Base-by-base conservation (phyloP, 1,140 invertebrate species). In the Lucilia cuprina region DNA sequence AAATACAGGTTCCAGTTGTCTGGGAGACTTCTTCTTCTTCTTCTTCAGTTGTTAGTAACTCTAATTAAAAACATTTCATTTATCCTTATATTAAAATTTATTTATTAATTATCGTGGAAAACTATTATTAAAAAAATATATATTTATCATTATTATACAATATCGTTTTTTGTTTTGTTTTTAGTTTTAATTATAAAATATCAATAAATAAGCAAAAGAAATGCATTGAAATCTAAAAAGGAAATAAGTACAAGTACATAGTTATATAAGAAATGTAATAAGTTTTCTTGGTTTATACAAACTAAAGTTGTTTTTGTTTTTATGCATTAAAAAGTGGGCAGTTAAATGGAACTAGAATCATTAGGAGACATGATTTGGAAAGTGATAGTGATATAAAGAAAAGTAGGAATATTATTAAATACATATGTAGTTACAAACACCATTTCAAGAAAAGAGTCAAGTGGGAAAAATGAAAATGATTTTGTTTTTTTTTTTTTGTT, bases 121-220 rank as follows among this genome's bases (percentile, higher is more conserved):
- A 60, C 55, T 60, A 60, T 5, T 30, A n/a, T 65, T 55, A 82
- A 55, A 82, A 34, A 13, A 13, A 74, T 75, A 74, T 83, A 34
- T 74, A 74, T 49, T 30, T 74, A 74, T 49, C 14, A 30, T 82
- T 74, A 74, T 49, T 30, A 30, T 82, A 50, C 30, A 34, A 60
- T 21, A 60, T 60, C 60, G 50, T 82, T 17, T 82, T 30, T 5
- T 82, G n/a, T 82, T 41, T 70, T 83, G 35, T 4, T 50, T 25
- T 83, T 30, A 35, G 19, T 35, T 82, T 60, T 60, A 50, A 47
- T 55, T 60, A 60, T 60, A 60, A 60, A 55, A 82, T 50, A 55
- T 82, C 49, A 82, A 21, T 75, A 34, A 10, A 83, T 70, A 21
- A 83, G n/a, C 13, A 74, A 74, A n/a, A 35, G 41, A 70, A 83